Conservation (phyloP, 2,888 invertebrate species). For the Globia sparganii region DNA sequence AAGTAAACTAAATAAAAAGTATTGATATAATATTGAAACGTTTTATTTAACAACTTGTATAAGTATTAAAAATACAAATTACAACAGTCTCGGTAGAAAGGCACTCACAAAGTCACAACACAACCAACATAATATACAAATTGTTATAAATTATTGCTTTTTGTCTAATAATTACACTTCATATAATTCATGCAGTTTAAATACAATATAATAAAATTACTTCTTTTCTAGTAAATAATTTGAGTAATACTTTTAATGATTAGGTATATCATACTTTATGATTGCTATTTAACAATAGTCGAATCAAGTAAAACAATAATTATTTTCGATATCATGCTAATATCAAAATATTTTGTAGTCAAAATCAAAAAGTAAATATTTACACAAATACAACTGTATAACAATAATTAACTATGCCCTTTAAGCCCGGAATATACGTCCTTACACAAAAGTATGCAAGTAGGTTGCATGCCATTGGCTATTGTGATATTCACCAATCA, state of each 20-base stretch:
- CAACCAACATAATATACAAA: constrained; percentile 71
- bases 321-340: constrained; percentile 15
- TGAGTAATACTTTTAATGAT: constrained; percentile 2
- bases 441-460: neutral
- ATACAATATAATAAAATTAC: constrained; percentile 13
- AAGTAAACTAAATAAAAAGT: neutral
- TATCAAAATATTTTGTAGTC: neutral
- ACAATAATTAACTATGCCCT: neutral
- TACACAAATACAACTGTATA: constrained; percentile 1
- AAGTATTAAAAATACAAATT: constrained; percentile 69
- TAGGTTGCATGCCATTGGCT: neutral
- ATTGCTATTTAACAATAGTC: constrained; percentile 23
- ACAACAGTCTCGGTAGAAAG: constrained; percentile 82
- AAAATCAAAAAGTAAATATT: constrained; percentile 7
- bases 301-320: neutral
- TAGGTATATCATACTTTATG: neutral
- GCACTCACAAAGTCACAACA: constrained; percentile 83
- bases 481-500: neutral
- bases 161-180: neutral
- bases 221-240: neutral
- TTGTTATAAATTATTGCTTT: constrained; percentile 47
- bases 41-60: constrained; percentile 81
- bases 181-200: constrained; percentile 1
- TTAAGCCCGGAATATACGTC: neutral
- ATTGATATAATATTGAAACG: constrained; percentile 36